Evolutionary conservation across 2,888 invertebrate species (phyloP).

Genomic region (Pristionchus japonicus): DNA sequence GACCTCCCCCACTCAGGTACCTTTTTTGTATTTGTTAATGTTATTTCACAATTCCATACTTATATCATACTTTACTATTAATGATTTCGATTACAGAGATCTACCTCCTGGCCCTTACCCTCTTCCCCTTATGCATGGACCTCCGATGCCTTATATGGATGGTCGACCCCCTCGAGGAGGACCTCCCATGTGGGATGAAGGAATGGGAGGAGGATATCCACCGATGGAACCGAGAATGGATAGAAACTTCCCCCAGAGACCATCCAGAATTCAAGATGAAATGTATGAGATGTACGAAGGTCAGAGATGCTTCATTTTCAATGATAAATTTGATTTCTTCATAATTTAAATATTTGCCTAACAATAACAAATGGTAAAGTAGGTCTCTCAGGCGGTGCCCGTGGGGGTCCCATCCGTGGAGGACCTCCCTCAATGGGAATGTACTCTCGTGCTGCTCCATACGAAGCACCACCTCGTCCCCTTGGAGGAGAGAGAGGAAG

Average conservation of each 20-base stretch:
- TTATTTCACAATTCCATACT: background rate
- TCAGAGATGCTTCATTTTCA: background rate
- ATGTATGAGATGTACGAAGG: conserved; percentile 4
- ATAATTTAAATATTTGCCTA: too few species aligned
- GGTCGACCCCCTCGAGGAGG: background rate
- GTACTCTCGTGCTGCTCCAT: conserved; percentile 36
- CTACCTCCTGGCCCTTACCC: background rate
- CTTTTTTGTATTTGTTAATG: background rate
- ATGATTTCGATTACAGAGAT: conserved; percentile 10
- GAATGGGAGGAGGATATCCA: background rate
- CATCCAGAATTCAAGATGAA: background rate
- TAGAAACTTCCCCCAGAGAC: background rate
- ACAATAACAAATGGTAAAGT: background rate
- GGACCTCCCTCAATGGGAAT: conserved; percentile 5
- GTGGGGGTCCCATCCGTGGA: conserved; percentile 44
- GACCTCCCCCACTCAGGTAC: conserved; percentile 31
- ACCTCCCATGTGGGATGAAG: conserved; percentile 20
- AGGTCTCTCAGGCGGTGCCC: background rate
- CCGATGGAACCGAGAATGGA: conserved; percentile 15
- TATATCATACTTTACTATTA: background rate
- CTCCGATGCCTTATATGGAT: background rate
- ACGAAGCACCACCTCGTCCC: conserved; percentile 33
- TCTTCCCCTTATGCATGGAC: conserved; percentile 5
- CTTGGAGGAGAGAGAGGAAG: background rate
- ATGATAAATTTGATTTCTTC: too few species aligned